Evolutionary conservation across 2,888 invertebrate species (phyloP).

Genomic region (Chrysopilus asiliformis): DNA sequence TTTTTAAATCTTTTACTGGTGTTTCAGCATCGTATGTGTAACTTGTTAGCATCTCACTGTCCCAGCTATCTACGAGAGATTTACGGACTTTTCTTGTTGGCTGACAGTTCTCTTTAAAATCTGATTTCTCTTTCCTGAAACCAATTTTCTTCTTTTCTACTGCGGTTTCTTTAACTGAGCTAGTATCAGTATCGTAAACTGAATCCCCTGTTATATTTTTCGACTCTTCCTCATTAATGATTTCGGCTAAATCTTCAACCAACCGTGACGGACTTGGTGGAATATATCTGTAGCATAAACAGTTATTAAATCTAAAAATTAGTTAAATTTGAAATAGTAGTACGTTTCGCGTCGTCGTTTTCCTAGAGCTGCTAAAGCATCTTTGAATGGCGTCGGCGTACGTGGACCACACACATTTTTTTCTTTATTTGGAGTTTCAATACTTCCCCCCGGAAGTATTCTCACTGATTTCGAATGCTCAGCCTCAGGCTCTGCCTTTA

Average conservation of each 20-base stretch:
- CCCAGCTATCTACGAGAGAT: conserved; percentile 65
- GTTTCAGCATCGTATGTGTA: conserved; percentile 63
- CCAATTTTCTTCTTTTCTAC: too few species aligned
- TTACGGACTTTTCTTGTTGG: conserved; percentile 66
- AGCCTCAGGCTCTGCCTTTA: too few species aligned
- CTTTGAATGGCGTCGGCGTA: conserved; percentile 91
- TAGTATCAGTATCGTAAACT: conserved; percentile 24
- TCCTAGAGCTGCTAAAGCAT: conserved; percentile 75
- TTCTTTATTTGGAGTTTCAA: conserved; percentile 31
- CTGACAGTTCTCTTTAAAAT: conserved; percentile 54
- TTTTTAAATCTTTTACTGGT: conserved; percentile 41
- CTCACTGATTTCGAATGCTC: too few species aligned
- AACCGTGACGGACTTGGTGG: conserved; percentile 63
- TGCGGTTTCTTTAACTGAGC: conserved; percentile 1
- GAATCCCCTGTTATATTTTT: conserved; percentile 34
- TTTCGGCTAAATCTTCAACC: conserved; percentile 75
- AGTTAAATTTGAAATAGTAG: background rate
- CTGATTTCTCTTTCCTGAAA: conserved; percentile 8
- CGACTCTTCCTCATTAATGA: conserved; percentile 69
- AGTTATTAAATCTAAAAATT: background rate
- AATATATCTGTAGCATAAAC: conserved; percentile 32
- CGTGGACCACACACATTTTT: conserved; percentile 41
- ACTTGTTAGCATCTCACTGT: conserved; percentile 43
- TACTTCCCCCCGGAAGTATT: too few species aligned
- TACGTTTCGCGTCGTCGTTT: conserved; percentile 55